A percentile compares a stretch with the other conserved stretches of the same genome.
phyloP scores from a whole-genome alignment of 2,797 vertebrate genomes.

The Euthynnus affinis region DNA sequence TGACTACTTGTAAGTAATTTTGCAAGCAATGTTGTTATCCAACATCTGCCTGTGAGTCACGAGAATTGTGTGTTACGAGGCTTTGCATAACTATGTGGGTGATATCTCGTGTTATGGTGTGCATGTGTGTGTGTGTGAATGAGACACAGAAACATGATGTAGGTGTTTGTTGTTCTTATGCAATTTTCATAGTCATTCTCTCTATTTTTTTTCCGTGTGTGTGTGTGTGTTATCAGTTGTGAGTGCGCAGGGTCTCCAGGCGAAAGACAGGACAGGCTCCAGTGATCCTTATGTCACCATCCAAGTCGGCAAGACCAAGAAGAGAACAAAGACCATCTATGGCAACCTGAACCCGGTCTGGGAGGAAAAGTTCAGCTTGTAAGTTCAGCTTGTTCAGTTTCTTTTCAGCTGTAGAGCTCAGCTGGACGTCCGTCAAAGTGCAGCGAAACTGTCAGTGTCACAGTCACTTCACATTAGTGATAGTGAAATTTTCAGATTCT shows the following conservation, averaged over 20 bases:
- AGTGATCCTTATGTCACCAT: slow-evolving; percentile 98
- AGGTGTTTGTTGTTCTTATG: slow-evolving; percentile 78
- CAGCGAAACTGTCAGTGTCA: neutral
- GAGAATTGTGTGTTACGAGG: slow-evolving; percentile 50
- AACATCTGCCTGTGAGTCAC: slow-evolving; percentile 69
- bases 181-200: slow-evolving; percentile 58
- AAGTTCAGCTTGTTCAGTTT: slow-evolving; percentile 71
- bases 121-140: slow-evolving; percentile 37
- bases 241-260: slow-evolving; percentile 97
- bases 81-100: slow-evolving; percentile 71
- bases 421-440: neutral
- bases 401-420: neutral
- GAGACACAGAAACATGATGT: slow-evolving; percentile 40
- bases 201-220: slow-evolving; percentile 4
- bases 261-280: slow-evolving; percentile 97
- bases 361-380: slow-evolving; percentile 98
- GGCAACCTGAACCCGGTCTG: slow-evolving; percentile 97
- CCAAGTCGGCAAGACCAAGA: slow-evolving; percentile 98
- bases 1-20: slow-evolving; percentile 13
- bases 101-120: slow-evolving; percentile 35
- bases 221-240: slow-evolving; percentile 85
- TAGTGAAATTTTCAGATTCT: neutral
- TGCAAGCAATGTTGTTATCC: slow-evolving; percentile 33
- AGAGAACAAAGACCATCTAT: slow-evolving; percentile 97
- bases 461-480: neutral